A percentile compares a stretch with the other conserved stretches of the same genome.
These are phyloP conservation scores for Bolborhynchus lineola DNA, from an alignment of 2,113 vertebrate genomes.

Conservation along the genomic window DNA sequence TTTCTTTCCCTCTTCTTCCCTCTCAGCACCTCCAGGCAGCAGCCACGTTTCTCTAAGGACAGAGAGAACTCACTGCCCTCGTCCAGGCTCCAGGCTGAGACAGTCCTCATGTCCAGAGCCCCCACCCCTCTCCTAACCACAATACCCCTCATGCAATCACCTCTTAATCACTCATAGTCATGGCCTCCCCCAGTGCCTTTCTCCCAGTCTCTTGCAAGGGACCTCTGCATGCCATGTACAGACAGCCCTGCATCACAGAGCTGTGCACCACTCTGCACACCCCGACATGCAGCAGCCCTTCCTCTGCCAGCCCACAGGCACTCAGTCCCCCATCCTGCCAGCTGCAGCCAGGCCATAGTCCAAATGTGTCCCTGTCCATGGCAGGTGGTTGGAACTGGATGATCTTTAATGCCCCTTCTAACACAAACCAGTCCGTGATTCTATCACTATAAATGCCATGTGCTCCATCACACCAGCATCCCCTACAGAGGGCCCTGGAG, in stretches of 20 bases:
- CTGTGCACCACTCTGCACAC: neutral
- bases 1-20: neutral
- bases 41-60: neutral
- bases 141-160: neutral
- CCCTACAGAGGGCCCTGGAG: neutral
- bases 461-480: no score
- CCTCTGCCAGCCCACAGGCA: neutral
- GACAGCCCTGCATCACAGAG: neutral
- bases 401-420: neutral
- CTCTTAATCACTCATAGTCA: rapidly evolving
- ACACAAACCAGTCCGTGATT: neutral
- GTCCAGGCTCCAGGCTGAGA: neutral
- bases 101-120: neutral
- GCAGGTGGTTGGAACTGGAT: neutral
- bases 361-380: neutral
- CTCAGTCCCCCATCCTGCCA: neutral
- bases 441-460: neutral
- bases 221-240: neutral
- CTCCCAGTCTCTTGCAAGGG: neutral
- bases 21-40: neutral
- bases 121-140: neutral
- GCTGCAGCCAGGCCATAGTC: neutral
- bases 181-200: neutral
- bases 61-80: neutral
- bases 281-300: rapidly evolving